These are phyloP conservation scores for Numida meleagris DNA, from an alignment of 2,113 vertebrate genomes.

Conservation along the genomic window DNA sequence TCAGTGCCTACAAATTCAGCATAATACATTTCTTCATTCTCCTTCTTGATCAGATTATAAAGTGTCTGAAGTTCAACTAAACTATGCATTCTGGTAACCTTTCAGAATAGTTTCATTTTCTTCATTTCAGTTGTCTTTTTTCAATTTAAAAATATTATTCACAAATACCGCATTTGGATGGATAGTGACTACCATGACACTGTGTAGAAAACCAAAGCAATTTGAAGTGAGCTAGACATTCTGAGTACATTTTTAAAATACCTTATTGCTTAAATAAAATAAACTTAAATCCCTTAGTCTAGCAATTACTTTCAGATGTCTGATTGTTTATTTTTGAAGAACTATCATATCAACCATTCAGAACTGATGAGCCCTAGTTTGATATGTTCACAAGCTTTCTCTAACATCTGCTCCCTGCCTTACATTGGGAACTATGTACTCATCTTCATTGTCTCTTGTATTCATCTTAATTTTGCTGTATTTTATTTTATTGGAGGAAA, in stretches of 20 bases:
- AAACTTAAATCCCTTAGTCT: constrained; percentile 51
- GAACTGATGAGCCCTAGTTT: constrained; percentile 5
- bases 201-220: constrained; percentile 31
- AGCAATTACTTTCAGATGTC: constrained; percentile 66
- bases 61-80: neutral
- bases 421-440: neutral
- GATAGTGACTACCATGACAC: neutral
- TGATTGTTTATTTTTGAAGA: constrained; percentile 56
- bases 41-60: neutral
- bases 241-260: constrained; percentile 67
- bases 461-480: constrained; percentile 33
- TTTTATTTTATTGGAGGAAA: constrained; percentile 46
- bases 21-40: neutral
- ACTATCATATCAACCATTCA: neutral
- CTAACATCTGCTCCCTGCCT: neutral
- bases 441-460: constrained; percentile 20
- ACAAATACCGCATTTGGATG: constrained; percentile 44
- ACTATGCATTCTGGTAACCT: neutral
- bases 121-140: neutral
- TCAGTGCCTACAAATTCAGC: neutral
- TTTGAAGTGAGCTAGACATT: constrained; percentile 23
- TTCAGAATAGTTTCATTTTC: constrained; percentile 11
- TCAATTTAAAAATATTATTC: constrained; percentile 12
- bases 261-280: constrained; percentile 61
- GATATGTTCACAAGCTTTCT: neutral